A percentile compares a stretch with the other conserved stretches of the same genome.
phyloP scores from a whole-genome alignment of 2,888 invertebrate species.

The Anorthoa munda region DNA sequence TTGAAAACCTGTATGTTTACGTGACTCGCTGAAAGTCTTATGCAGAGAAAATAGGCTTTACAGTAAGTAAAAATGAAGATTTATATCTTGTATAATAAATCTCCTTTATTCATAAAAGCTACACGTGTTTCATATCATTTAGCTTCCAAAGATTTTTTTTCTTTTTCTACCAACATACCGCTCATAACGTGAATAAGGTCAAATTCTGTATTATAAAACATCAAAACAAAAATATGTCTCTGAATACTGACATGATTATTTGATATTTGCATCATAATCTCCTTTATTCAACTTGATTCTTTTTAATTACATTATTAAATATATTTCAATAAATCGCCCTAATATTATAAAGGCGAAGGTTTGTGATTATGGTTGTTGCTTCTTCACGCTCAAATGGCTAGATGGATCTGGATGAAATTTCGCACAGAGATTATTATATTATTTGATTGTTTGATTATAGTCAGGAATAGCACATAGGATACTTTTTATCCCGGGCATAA shows the following conservation, averaged over 20 bases:
- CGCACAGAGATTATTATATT: too few species aligned
- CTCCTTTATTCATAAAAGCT: background rate
- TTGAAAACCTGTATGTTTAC: background rate
- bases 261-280: background rate
- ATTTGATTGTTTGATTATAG: too few species aligned
- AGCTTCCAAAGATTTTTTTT: background rate
- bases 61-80: background rate
- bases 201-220: background rate
- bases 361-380: too few species aligned
- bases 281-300: too few species aligned
- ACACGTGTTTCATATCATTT: constrained; percentile 7
- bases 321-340: too few species aligned
- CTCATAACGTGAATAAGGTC: background rate
- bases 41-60: background rate
- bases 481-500: too few species aligned
- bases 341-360: too few species aligned
- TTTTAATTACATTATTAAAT: too few species aligned
- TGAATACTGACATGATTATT: background rate
- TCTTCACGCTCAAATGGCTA: too few species aligned
- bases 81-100: background rate
- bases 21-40: background rate
- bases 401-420: too few species aligned
- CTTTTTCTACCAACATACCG: background rate
- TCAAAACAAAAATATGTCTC: too few species aligned
- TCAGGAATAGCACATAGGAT: too few species aligned